phyloP scores from a whole-genome alignment of 2,113 vertebrate species.

The Micromys minutus region DNA sequence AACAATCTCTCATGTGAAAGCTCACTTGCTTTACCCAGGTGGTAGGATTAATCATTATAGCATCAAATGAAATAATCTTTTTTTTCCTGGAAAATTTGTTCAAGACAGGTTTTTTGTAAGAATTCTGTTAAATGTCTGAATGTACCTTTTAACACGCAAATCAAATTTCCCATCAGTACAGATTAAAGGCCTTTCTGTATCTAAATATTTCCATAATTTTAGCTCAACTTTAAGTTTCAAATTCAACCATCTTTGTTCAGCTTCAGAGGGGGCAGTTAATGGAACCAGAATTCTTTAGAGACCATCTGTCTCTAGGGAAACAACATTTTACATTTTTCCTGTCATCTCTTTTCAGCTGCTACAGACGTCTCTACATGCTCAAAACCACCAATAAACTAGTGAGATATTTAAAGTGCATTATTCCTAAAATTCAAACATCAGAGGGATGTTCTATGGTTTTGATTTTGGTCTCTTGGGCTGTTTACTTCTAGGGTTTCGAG shows the following conservation, averaged over 20 bases:
- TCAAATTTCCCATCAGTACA: constrained; percentile 64
- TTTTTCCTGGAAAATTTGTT: constrained; percentile 29
- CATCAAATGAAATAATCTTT: constrained; percentile 71
- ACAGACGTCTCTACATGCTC: constrained; percentile 12
- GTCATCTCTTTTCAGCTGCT: constrained; percentile 34
- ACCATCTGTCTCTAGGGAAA: constrained; percentile 12
- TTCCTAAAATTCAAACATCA: background rate
- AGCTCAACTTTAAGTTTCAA: constrained; percentile 46
- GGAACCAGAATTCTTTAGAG: background rate
- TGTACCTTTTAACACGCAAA: constrained; percentile 61
- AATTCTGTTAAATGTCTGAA: constrained; percentile 61
- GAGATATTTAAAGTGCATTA: constrained; percentile 28
- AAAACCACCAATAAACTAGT: constrained; percentile 45
- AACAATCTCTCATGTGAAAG: constrained; percentile 54
- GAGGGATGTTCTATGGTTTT: constrained; percentile 28
- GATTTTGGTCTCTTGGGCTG: constrained; percentile 48
- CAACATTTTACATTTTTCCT: background rate
- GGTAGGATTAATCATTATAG: constrained; percentile 70
- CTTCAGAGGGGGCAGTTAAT: constrained; percentile 49
- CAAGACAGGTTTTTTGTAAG: constrained; percentile 57
- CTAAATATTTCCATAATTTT: constrained; percentile 58
- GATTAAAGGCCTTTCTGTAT: constrained; percentile 58
- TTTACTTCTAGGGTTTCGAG: constrained; percentile 52
- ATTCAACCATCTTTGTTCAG: constrained; percentile 52
- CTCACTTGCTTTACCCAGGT: constrained; percentile 52